phyloP scores from a whole-genome alignment of 2,797 vertebrate species.

The Hippopotamyrus pictus region DNA sequence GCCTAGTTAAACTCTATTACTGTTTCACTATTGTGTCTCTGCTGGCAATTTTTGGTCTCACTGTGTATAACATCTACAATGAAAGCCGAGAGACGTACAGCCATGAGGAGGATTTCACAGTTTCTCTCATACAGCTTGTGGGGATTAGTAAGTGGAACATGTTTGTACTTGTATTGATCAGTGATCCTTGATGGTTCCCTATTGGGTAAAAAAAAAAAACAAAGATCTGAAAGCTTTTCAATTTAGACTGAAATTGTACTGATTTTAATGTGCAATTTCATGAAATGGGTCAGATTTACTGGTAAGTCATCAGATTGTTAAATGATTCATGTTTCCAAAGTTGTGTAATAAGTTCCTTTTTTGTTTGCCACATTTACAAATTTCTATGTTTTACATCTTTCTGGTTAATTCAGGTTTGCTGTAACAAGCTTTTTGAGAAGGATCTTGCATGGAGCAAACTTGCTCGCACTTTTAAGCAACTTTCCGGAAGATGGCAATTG shows the following conservation, averaged over 20 bases:
- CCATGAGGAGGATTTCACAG: constrained; percentile 62
- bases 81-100: constrained; percentile 40
- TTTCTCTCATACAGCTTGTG: constrained; percentile 72
- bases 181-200: neutral
- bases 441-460: neutral
- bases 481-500: neutral
- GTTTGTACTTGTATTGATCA: neutral
- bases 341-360: neutral
- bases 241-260: neutral
- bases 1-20: constrained; percentile 66
- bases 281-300: neutral
- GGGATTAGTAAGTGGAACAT: constrained; percentile 62
- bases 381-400: no score
- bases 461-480: neutral
- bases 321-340: neutral
- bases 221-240: neutral
- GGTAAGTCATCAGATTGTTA: neutral
- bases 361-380: neutral
- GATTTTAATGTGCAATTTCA: neutral
- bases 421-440: neutral
- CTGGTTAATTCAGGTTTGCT: neutral
- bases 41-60: constrained; percentile 62
- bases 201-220: neutral
- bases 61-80: constrained; percentile 55
- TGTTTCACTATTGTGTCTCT: constrained; percentile 66